A percentile compares a stretch with the other conserved stretches of the same genome.
Evolutionary conservation across 1,140 invertebrate genomes (phyloP).

Genomic region (Homalodisca vitripennis): DNA sequence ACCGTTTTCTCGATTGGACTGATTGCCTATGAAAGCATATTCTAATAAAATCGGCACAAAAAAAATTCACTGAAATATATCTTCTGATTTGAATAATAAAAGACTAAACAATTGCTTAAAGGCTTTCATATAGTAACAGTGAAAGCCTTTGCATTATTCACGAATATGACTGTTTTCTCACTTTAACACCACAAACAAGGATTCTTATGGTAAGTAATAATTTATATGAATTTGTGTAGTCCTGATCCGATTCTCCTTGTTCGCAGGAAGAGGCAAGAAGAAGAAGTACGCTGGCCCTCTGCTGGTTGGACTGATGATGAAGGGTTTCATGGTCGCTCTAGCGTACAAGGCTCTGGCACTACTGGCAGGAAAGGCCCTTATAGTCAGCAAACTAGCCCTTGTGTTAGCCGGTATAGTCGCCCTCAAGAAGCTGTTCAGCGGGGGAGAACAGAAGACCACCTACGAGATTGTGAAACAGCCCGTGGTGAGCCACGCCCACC

Average conservation of each 20-base stretch:
- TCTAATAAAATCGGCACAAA: too few relatives aligned
- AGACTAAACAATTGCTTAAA: too few relatives aligned
- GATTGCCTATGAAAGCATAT: too few relatives aligned
- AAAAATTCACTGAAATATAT: too few relatives aligned
- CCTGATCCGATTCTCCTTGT: background rate
- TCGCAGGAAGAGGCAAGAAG: slow-evolving; percentile 47
- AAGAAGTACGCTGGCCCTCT: slow-evolving; percentile 57
- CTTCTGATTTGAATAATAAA: too few relatives aligned
- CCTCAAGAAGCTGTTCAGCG: slow-evolving; percentile 68
- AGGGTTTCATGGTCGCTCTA: slow-evolving; percentile 67
- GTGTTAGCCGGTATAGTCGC: slow-evolving; percentile 71
- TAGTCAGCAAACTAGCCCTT: slow-evolving; percentile 73
- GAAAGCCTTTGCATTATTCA: too few relatives aligned
- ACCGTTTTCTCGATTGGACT: too few relatives aligned
- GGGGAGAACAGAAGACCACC: slow-evolving; percentile 70
- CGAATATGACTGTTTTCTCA: too few relatives aligned
- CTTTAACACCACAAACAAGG: too few relatives aligned
- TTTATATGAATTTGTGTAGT: background rate
- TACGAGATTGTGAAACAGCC: slow-evolving; percentile 83
- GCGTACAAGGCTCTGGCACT: slow-evolving; percentile 71
- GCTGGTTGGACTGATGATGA: slow-evolving; percentile 61
- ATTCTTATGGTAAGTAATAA: too few relatives aligned
- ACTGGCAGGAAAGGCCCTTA: slow-evolving; percentile 68
- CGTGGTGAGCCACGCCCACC: slow-evolving; percentile 71
- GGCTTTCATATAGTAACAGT: too few relatives aligned